Percentiles rank a stretch among this genome's conserved stretches.
phyloP scores from a whole-genome alignment of 2,888 invertebrate genomes.

The Globia sparganii region DNA sequence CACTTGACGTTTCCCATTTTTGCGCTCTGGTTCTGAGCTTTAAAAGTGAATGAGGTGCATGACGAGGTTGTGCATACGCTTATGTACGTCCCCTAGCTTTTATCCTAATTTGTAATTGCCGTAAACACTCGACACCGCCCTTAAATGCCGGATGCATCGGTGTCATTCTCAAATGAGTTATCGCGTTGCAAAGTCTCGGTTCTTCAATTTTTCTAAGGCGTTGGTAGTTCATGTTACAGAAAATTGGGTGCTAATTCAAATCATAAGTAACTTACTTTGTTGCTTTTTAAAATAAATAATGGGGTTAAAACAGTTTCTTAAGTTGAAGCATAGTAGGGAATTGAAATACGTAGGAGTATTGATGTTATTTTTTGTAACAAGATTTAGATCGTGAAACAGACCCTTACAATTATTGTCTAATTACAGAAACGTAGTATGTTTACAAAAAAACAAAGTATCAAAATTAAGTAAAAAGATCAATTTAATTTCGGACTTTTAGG shows the following conservation, averaged over 20 bases:
- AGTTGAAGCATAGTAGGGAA: conserved; percentile 47
- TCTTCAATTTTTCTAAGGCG: conserved; percentile 66
- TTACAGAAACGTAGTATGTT: conserved; percentile 20
- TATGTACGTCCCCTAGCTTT: conserved; percentile 68
- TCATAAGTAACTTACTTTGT: conserved; percentile 27
- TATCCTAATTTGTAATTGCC: conserved; percentile 61
- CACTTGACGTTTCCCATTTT: conserved; percentile 87
- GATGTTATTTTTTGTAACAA: conserved; percentile 45
- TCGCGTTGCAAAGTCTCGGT: conserved; percentile 82
- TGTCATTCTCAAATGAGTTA: conserved; percentile 85
- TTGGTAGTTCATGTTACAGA: conserved; percentile 52
- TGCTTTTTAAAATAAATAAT: conserved; percentile 15
- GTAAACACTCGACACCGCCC: conserved; percentile 81
- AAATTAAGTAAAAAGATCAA: conserved; percentile 42
- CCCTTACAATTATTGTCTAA: not conserved
- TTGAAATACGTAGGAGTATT: conserved; percentile 49
- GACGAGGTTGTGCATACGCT: conserved; percentile 78
- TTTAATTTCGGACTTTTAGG: conserved; percentile 42
- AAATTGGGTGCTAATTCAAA: conserved; percentile 46
- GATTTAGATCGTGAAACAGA: conserved; percentile 22
- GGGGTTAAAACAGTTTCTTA: conserved; percentile 18
- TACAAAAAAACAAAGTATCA: conserved; percentile 35
- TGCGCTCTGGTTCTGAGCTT: conserved; percentile 82
- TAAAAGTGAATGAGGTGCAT: conserved; percentile 86
- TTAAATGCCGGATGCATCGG: conserved; percentile 83